Evolutionary conservation across 37 sponge, comb jelly and placozoan genomes (phyloP), one percentile per base, ranked within the genome.

Genomic region (Petrosia ficiformis): DNA sequence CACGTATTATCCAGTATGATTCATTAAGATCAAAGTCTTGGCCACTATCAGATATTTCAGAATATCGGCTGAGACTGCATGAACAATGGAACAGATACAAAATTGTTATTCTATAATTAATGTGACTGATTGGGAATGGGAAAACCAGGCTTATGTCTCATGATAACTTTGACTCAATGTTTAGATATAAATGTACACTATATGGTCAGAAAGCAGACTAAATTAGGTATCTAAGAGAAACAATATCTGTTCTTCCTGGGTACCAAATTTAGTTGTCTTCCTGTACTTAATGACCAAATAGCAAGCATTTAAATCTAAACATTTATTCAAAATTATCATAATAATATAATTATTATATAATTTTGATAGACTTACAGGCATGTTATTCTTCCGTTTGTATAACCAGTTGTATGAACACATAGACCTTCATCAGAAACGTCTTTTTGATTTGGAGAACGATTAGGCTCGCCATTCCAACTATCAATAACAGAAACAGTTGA

Each of bases 361-460:
- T n/a, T n/a, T n/a, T n/a, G n/a, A n/a, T n/a, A n/a, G n/a, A n/a
- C 74, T 73, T 48, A 73, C 74, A 22, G 48, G 59, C 74, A 73
- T 1, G 58, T 44, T 30, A 73, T 73, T 34, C 74, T 44, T 56
- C 74, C 74, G 56, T 73, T 73, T 4, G 1, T 48, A 54, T 24
- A 73, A 28, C 2, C 2, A 32, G 54, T 42, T 11, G 44, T 22
- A 72, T 72, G 72, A 26, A 11, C 39, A 70, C 44, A 70, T 1
- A 70, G 1, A 5, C 74, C 74, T 42, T 25, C 1, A 6, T 73
- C 32, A 48, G 16, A 29, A 19, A 31, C 3, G 32, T 56, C 58
- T 1, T 32, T 3, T 32, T 29, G 2, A 52, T 56, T 56, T 1
- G 58, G 29, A 48, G 8, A 48, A 26, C 6, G 58, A 5, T 1